Base-by-base conservation (phyloP, 2,113 vertebrate genomes). In the Callochromis pleurospilus region DNA sequence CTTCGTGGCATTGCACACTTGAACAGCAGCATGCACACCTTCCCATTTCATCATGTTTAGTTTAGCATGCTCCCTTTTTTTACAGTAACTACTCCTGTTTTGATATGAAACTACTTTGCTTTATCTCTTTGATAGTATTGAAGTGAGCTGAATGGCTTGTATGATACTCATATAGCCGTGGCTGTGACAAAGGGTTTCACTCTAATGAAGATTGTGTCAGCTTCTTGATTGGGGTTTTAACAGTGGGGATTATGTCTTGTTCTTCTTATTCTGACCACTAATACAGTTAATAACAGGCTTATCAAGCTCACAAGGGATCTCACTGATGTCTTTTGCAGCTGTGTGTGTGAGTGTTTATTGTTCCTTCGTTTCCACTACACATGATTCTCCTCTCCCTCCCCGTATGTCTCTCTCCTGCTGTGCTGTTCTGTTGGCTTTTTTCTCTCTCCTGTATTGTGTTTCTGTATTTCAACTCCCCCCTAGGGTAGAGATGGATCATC, bases 261-360 rank as follows among this genome's bases (percentile, higher is more conserved):
- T 85, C 79, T 58, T 86, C 83, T 86, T 77, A 82, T 85, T 89
- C 60, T 88, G 91, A 60, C 86, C 89, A 86, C 85, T 88, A 87
- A 90, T 91, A 83, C 73, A 92, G 87, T 84, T 92, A 93, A 92
- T 94, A 90, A 90, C 81, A 83, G 88, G 79, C 86, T 87, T 88
- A 91, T 84, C 17, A 29, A 60, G 88, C 89, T 89, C 90, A 75
- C 80, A 15, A 45, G 84, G 88, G 84, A 88, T 90, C 80, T 2
- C 2, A 79, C 91, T 84, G 81, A 86, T 79, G 82, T 82, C 85
- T 88, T 45, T 91, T 93, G 82, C 89, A 70, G 53, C 89, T 51
- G 79, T 65, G 86, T 86, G 14, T 60, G 56, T 86, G 85, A 83
- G 85, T 92, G 86, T 88, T 85, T 91, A 89, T 89, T 92, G 82